Evolutionary conservation across 2,797 vertebrate species (phyloP), one percentile per base, ranked within the genome.

Genomic region (Chromis chromis): DNA sequence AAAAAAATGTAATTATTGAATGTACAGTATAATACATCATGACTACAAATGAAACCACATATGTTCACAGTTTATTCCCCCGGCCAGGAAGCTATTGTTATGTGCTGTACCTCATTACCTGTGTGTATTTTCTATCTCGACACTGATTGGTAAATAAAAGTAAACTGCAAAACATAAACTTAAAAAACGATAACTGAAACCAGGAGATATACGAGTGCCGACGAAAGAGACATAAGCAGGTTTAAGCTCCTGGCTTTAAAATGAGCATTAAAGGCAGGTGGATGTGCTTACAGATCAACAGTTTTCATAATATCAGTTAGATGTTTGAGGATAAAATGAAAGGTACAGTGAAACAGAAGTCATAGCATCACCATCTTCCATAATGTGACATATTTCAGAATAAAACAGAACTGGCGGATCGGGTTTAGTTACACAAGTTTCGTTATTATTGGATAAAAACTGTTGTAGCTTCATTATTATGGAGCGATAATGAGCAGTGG

Each of bases 1-100:
- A 55, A 68, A 60, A 10, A 3, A 74, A 31, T 57, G 8, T 13
- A 61, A 61, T 46, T 19, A 48, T 27, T 17, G 13, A 56, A 63
- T 57, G 24, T 12, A 10, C 12, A 53, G 27, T 53, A 50, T 19
- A 57, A 52, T 28, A 17, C 13, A 44, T 17, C 14, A 44, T n/a
- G 10, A 22, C n/a, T 69, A 33, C 9, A 13, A 22, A 22, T 22
- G n/a, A 49, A 49, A 5, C 8, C 48, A 22, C 4, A 0, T 36
- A 49, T 33, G 0, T 22, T 57, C 5, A 53, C 14, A 28, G 21
- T 21, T 27, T 14, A 44, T 57, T 36, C 2, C 11, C 8, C 36
- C 25, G 39, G 8, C 57, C 48, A 0, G 25, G 4, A 42, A 9
- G 14, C 44, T 48, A 8, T n/a, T 46, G 44, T n/a, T 46, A 16